These are phyloP conservation scores for Lithophane socia DNA, from an alignment of 2,888 invertebrate genomes.

Conservation along the genomic window DNA sequence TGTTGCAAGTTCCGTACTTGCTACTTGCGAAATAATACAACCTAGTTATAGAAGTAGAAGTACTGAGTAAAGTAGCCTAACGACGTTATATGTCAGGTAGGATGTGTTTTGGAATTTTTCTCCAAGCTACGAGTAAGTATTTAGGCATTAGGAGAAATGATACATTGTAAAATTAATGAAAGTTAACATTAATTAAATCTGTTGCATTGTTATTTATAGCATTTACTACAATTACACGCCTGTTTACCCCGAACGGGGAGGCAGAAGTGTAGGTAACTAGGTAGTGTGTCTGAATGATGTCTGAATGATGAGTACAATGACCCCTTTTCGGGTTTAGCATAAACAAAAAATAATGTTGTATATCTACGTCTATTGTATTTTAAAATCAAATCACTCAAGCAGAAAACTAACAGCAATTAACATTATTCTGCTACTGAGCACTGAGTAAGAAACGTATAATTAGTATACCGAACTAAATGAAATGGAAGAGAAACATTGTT, in stretches of 20 bases:
- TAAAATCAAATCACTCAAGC: slow-evolving; percentile 30
- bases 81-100: neutral
- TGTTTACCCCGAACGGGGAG: too few relatives aligned
- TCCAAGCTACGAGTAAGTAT: too few relatives aligned
- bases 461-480: slow-evolving; percentile 42
- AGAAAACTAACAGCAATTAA: slow-evolving; percentile 32
- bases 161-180: neutral
- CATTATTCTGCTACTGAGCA: neutral
- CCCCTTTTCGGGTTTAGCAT: too few relatives aligned
- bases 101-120: neutral
- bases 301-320: too few relatives aligned
- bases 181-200: too few relatives aligned
- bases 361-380: too few relatives aligned
- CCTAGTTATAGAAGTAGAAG: slow-evolving; percentile 31
- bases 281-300: too few relatives aligned
- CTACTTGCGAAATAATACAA: slow-evolving; percentile 52
- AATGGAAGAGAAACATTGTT: slow-evolving; percentile 54
- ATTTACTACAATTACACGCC: too few relatives aligned
- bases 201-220: too few relatives aligned
- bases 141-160: neutral
- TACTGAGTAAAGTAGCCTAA: neutral
- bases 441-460: slow-evolving; percentile 32
- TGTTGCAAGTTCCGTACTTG: slow-evolving; percentile 51
- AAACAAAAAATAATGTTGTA: too few relatives aligned
- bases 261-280: too few relatives aligned